Conservation (phyloP, 2,888 invertebrate genomes). For the Eucriotettix oculatus region DNA sequence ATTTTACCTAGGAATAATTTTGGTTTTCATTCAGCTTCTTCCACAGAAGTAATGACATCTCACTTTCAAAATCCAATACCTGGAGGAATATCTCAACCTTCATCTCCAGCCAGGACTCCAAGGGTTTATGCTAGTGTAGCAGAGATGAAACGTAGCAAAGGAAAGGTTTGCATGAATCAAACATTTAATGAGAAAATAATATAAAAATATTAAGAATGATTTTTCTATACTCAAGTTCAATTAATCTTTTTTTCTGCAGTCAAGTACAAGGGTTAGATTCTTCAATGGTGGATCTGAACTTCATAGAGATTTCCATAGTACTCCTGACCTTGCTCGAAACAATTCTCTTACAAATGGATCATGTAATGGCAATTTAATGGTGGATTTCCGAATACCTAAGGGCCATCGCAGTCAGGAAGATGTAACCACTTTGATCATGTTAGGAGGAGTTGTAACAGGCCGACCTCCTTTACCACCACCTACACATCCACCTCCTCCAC, state of each 20-base stretch:
- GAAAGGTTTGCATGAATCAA: conserved; percentile 29
- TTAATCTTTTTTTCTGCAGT: conserved; percentile 23
- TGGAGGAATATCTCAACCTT: conserved; percentile 38
- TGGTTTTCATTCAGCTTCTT: conserved; percentile 17
- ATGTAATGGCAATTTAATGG: not conserved
- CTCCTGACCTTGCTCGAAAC: conserved; percentile 44
- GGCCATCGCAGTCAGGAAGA: conserved; percentile 58
- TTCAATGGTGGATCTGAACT: conserved; percentile 32
- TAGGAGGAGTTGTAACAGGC: conserved; percentile 15
- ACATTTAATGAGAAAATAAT: no score
- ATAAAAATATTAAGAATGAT: no score
- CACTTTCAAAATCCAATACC: conserved; percentile 41
- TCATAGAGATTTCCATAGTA: conserved; percentile 73
- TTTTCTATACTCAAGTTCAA: no score
- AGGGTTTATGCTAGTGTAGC: conserved; percentile 85
- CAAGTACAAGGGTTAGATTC: conserved; percentile 33
- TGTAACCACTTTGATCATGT: conserved; percentile 28
- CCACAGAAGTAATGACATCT: conserved; percentile 43
- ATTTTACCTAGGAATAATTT: conserved; percentile 2
- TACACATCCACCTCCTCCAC: conserved; percentile 67
- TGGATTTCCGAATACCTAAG: conserved; percentile 18
- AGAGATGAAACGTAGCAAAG: conserved; percentile 81
- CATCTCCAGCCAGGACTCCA: conserved; percentile 47
- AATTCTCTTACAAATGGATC: not conserved
- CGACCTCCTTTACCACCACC: conserved; percentile 52